Evolutionary conservation across 2,888 invertebrate species (phyloP).

Genomic region (Odontothrips loti): DNA sequence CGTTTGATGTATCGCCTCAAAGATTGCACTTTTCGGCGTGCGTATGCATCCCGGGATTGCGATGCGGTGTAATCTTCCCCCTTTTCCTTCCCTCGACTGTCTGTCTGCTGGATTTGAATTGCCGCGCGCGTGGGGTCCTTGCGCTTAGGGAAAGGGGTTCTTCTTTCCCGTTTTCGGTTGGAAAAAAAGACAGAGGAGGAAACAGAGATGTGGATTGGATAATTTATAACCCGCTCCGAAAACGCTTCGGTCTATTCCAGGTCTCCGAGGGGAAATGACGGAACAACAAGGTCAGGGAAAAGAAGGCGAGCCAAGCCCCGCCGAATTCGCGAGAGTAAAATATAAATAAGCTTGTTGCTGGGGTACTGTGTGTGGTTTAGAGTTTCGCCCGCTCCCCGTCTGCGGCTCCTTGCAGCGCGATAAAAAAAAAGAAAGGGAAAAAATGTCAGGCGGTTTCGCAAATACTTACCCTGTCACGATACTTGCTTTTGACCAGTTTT

Average conservation of each 20-base stretch:
- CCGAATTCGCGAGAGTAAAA: constrained; percentile 16
- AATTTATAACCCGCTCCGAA: constrained; percentile 25
- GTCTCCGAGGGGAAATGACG: constrained; percentile 15
- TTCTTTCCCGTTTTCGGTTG: not conserved
- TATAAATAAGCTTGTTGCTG: constrained; percentile 26
- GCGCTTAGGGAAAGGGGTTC: not conserved
- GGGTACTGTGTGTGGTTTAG: not conserved
- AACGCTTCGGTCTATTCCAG: constrained; percentile 19
- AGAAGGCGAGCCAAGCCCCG: not conserved
- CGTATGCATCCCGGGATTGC: not conserved
- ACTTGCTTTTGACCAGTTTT: no score
- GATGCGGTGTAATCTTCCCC: not conserved
- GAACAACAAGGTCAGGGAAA: not conserved
- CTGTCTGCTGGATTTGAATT: constrained; percentile 16
- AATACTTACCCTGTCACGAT: no score
- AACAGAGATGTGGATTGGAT: constrained; percentile 20
- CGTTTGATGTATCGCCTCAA: constrained; percentile 22
- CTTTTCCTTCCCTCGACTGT: not conserved
- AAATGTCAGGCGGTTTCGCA: no score
- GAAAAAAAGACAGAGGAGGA: not conserved
- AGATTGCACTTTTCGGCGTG: constrained; percentile 21
- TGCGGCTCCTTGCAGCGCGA: no score
- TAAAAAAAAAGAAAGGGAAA: no score
- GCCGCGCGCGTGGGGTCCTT: not conserved
- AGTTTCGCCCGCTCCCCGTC: not conserved